Base-by-base conservation (phyloP, 1,140 invertebrate genomes). In the Propsilocerus akamusi region DNA sequence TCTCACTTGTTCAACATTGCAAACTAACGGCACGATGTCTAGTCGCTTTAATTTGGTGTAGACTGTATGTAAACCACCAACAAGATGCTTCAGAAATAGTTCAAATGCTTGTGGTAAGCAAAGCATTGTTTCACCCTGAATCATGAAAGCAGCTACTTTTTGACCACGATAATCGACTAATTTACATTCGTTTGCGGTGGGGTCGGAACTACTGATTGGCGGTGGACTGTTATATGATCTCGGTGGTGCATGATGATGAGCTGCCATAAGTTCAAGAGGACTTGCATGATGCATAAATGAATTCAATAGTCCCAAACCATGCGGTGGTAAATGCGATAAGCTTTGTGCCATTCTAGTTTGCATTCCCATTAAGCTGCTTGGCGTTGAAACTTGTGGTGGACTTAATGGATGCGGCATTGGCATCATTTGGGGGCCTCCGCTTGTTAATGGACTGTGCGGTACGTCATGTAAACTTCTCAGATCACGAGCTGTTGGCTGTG, bases 1-100 rank as follows among this genome's bases (percentile, higher is more conserved):
- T 59, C 93, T 76, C 55, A 97, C 93, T 72, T 97, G 93, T 71
- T 97, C 93, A 59, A 97, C 93, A 72, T 96, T 97, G 74, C 93
- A 97, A 61, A 97, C 91, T 56, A 96, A 75, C 41, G 92, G 92
- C 59, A 89, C 84, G 70, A 97, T 96, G 73, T 96, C 91, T 59
- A 97, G 77, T 62, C 93, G 74, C 72, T 96, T 96, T 53, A 97
- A 76, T 69, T 97, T 97, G 7, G 92, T 97, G 69, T 97, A 97
- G 57, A 97, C 91, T 24, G 92, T 97, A 73, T 97, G 93, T 57
- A 97, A 71, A 26, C 93, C 93, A 51, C 93, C 93, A 53, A 97
- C 93, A 54, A 96, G 75, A 67, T 96, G 89, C 66, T 97, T 97
- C 17, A 97, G 73, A 66, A 97, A 97, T 14, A 96, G 76, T 68